Base-by-base conservation (phyloP, 2,113 vertebrate genomes). In the Macroglossus sobrinus region DNA sequence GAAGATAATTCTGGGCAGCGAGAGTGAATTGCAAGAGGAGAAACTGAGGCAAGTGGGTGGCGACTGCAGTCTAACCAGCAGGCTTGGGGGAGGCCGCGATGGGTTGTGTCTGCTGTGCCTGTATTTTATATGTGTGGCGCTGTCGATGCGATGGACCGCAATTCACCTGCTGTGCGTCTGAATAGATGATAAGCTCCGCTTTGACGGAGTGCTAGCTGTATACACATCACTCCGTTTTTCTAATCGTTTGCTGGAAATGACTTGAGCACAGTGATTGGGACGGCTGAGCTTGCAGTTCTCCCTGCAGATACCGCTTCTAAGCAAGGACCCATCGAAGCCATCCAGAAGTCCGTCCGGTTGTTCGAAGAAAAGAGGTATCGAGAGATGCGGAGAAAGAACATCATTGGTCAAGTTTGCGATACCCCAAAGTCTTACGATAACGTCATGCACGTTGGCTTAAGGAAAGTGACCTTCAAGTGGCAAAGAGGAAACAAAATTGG, bases 401-500 rank as follows among this genome's bases (percentile, higher is more conserved):
- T 99, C 91, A 99, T 99, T 13, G 99, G 99, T 59, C 99, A 99
- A 99, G 99, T 99, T 75, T 99, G 99, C 93, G 99, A 99, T 94
- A 99, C 99, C 1, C 99, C 99, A 0, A 99, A 99, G 82, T 99
- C 99, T 84, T 99, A 99, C 0, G 99, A 99, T 98, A 99, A 99
- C 4, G 98, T 99, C 93, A 99, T 99, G 99, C 99, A 99, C 0
- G 99, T 99, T 0, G 99, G 99, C 79, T 98, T 99, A 95, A 98
- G 99, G 97, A 99, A 99, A 97, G 99, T 99, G 98, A 99, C 99
- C 89, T 99, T 99, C 98, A 99, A 99, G 97, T 99, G 99, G 99
- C 99, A 99, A 96, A 99, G 99, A 97, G 99, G 99, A 98, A 99
- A 99, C 98, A 99, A 99, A 98, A 99, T 99, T 28, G 99, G 99